Conservation (phyloP, 2,888 invertebrate genomes). For the Drosophila prostipennis region DNA sequence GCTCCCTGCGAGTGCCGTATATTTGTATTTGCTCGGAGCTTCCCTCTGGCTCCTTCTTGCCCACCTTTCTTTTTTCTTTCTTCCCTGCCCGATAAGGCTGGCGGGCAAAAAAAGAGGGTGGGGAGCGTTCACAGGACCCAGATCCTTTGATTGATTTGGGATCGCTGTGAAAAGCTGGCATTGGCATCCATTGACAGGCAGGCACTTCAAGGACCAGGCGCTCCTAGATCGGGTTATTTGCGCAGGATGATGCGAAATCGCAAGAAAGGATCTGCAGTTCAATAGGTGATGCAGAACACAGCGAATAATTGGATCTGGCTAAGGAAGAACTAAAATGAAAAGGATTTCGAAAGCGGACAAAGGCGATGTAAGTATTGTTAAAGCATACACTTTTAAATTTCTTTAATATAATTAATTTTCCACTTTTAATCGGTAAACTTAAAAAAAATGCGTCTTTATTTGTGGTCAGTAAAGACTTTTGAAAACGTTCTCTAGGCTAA, state of each 20-base stretch:
- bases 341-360: not conserved
- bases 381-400: not conserved
- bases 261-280: slow-evolving; percentile 10
- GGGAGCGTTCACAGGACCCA: slow-evolving; percentile 7
- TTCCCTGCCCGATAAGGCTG: slow-evolving; percentile 18
- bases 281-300: slow-evolving; percentile 20
- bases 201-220: slow-evolving; percentile 14
- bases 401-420: not conserved
- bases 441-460: not conserved
- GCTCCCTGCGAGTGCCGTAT: not conserved
- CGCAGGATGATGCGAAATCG: slow-evolving; percentile 12
- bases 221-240: slow-evolving; percentile 16
- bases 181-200: slow-evolving; percentile 25
- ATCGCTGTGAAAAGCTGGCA: slow-evolving; percentile 18
- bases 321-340: not conserved
- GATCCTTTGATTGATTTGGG: slow-evolving; percentile 44
- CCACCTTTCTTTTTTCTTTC: too few species aligned
- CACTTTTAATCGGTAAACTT: too few species aligned
- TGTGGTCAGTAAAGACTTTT: not conserved
- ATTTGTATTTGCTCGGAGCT: slow-evolving; percentile 30
- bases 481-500: too few species aligned
- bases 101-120: not conserved
- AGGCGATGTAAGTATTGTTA: not conserved
- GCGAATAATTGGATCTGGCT: slow-evolving; percentile 34
- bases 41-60: slow-evolving; percentile 15